Percentiles rank a stretch among this genome's conserved stretches.
These are phyloP conservation scores for Andricus quercusramuli DNA, from an alignment of 2,888 invertebrate species.

Conservation along the genomic window DNA sequence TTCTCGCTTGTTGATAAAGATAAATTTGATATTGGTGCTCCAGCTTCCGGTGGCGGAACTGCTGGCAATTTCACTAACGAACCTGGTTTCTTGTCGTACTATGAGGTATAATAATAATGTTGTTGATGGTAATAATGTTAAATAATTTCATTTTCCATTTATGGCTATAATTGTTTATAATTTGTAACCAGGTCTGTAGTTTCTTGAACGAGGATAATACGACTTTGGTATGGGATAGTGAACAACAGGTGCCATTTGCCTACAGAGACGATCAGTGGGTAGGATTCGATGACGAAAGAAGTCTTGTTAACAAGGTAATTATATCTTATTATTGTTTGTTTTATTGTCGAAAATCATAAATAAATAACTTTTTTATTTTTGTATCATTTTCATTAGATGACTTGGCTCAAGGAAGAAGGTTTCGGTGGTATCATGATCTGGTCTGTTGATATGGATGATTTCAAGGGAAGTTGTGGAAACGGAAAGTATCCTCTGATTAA, in stretches of 20 bases:
- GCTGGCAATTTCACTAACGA: constrained; percentile 94
- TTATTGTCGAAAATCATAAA: background rate
- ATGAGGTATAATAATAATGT: too few species aligned
- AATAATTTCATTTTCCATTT: background rate
- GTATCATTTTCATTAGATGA: constrained; percentile 83
- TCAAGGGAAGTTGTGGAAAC: constrained; percentile 92
- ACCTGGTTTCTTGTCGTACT: constrained; percentile 96
- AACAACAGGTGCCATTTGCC: constrained; percentile 97
- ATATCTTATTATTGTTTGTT: background rate
- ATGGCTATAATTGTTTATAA: background rate
- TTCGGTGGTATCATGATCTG: constrained; percentile 98
- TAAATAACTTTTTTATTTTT: background rate
- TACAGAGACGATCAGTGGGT: constrained; percentile 96
- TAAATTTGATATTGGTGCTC: constrained; percentile 95
- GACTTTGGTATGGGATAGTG: constrained; percentile 96
- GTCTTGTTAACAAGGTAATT: constrained; percentile 92
- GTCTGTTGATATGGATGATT: constrained; percentile 98
- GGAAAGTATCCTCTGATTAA: constrained; percentile 94
- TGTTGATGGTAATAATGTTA: too few species aligned
- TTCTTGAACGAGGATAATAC: constrained; percentile 94
- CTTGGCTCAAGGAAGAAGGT: constrained; percentile 95
- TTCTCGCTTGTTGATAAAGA: constrained; percentile 92
- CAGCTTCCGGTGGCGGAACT: constrained; percentile 92
- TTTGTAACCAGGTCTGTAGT: constrained; percentile 85
- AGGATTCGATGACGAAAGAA: constrained; percentile 95